Evolutionary conservation across 2,113 vertebrate species (phyloP), one percentile per base, ranked within the genome.

Genomic region (Turdus rufiventris): DNA sequence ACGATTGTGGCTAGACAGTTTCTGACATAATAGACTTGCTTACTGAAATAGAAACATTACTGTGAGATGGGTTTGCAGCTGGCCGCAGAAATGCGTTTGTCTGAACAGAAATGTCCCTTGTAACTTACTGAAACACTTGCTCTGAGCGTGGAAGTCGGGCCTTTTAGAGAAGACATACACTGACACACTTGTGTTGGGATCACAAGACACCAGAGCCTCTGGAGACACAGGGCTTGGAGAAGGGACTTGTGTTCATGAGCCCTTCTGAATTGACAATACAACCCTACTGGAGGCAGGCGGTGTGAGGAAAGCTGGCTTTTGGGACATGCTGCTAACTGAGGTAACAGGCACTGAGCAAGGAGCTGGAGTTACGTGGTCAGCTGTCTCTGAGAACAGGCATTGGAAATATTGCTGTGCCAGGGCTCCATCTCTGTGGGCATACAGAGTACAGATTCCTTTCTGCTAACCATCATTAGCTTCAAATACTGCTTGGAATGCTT

Each of bases 21-120:
- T 94, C 93, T 96, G 88, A 94, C 94, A 96, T 97, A 94, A 97
- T 93, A 95, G 96, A 94, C 95, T 96, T 93, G 79, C 94, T 94
- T 95, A 95, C 96, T 93, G 93, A 95, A 95, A 98, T 87, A 97
- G 97, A 97, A 96, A 92, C 94, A 83, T 94, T 94, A 91, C 96
- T 94, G 84, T 95, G 92, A 73, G 54, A 86, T 78, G 82, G 58
- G 76, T 92, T 70, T 91, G 95, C 90, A 90, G 86, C 89, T 96
- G 97, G 91, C 92, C 95, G 87, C 93, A 97, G 91, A 94, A 95
- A 65, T 24, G 71, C 5, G 0, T 94, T 97, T 92, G 89, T 92
- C 71, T 94, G 73, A 23, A 70, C 93, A 97, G 95, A 97, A 97
- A 93, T 74, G 84, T 48, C 90, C 76, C 94, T 97, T 97, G 95